Base-by-base conservation (phyloP, 2,797 vertebrate species). In the Linurgus olivaceus region DNA sequence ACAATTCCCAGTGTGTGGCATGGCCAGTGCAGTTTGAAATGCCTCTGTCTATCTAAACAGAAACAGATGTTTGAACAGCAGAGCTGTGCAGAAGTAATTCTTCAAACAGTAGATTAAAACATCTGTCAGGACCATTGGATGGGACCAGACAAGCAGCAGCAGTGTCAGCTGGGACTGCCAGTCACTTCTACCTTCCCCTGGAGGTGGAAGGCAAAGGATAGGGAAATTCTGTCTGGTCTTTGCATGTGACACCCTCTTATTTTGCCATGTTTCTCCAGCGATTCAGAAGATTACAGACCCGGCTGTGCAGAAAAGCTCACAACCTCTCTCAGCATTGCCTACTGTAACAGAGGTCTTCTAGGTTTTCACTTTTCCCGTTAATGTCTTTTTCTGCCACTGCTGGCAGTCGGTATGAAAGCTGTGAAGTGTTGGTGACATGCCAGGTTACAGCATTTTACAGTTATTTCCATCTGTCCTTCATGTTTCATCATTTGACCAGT, bases 81-180 rank as follows among this genome's bases (percentile, higher is more conserved):
- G 95, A 96, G 94, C 87, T 86, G 82, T 73, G 94, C 93, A 97
- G 96, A 96, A 97, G 96, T 92, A 94, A 86, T 96, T 96, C 97
- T 97, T 98, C 97, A 98, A 97, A 96, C 95, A 93, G 93, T 91
- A 97, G 98, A 98, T 98, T 97, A 98, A 98, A 98, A 97, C 98
- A 98, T 98, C 98, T 98, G 97, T 97, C 96, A 95, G 95, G 93
- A 80, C 81, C 76, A 95, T 96, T 63, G 77, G 93, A 96, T 91
- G 82, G 89, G 92, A 90, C 91, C 79, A 87, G 94, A 91, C 77
- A 82, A 84, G 63, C 68, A 85, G 93, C 96, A 91, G 92, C 73
- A 88, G 38, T 33, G 82, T 88, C 97, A 98, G 97, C 97, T 98
- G 97, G 94, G 73, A 84, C 96, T 97, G 97, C 91, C 98, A 94